These are phyloP conservation scores for Hirtodrosophila histrioides DNA, from an alignment of 2,888 invertebrate species.

Conservation along the genomic window DNA sequence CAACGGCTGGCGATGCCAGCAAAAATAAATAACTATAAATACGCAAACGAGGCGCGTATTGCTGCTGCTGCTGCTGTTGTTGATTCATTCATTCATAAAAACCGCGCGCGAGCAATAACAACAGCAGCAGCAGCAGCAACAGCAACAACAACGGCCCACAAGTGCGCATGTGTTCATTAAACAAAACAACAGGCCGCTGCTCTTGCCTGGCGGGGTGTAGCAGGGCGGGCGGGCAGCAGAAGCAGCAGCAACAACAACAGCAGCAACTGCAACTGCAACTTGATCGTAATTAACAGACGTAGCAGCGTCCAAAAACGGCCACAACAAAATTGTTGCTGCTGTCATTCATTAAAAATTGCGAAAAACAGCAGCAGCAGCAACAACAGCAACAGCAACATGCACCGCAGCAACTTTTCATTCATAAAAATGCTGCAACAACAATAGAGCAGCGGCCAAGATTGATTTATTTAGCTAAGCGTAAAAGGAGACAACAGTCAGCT, in stretches of 20 bases:
- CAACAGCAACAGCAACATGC: constrained; percentile 1
- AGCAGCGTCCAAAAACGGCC: constrained; percentile 47
- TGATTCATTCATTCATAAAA: constrained; percentile 73
- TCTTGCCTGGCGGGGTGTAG: constrained; percentile 6
- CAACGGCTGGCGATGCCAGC: constrained; percentile 60
- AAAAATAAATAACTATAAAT: constrained; percentile 71
- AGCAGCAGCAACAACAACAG: constrained; percentile 8
- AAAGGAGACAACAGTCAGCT: constrained; percentile 37
- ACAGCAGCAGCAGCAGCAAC: constrained; percentile 34
- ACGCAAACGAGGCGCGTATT: constrained; percentile 48
- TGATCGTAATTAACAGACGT: constrained; percentile 66
- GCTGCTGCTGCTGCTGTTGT: constrained; percentile 23
- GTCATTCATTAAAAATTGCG: constrained; percentile 68
- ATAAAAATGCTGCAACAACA: constrained; percentile 60
- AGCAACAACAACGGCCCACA: constrained; percentile 30
- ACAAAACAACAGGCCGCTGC: constrained; percentile 46
- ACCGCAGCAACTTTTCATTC: constrained; percentile 64
- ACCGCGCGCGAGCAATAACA: constrained; percentile 53
- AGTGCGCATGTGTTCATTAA: constrained; percentile 57
- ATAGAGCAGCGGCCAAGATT: constrained; percentile 37
- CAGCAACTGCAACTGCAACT: constrained; percentile 44
- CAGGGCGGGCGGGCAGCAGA: constrained; percentile 3
- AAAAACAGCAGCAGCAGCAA: constrained; percentile 35
- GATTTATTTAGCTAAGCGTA: constrained; percentile 62
- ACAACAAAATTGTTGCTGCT: constrained; percentile 58